These are phyloP conservation scores for Apogon talboti DNA, from an alignment of 2,797 vertebrate genomes.

Conservation along the genomic window DNA sequence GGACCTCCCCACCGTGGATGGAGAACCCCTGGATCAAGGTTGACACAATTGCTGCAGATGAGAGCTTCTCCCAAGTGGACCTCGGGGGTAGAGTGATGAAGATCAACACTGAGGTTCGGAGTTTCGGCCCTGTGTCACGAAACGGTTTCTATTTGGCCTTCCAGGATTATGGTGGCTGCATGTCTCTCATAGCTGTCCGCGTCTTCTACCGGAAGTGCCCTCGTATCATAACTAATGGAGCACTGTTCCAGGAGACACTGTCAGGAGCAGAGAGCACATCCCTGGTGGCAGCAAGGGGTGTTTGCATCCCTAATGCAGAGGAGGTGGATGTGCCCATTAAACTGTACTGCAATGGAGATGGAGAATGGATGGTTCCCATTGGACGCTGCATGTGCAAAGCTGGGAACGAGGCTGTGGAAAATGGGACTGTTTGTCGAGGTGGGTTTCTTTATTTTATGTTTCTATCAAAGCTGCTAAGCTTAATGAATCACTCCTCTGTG, in stretches of 20 bases:
- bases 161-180: constrained; percentile 98
- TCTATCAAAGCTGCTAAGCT: constrained; percentile 21
- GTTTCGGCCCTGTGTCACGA: constrained; percentile 95
- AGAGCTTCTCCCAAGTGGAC: constrained; percentile 99
- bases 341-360: constrained; percentile 97
- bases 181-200: constrained; percentile 95
- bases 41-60: constrained; percentile 96
- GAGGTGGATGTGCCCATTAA: constrained; percentile 99
- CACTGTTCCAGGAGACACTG: constrained; percentile 95
- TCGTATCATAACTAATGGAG: constrained; percentile 92
- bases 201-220: constrained; percentile 98
- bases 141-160: constrained; percentile 98
- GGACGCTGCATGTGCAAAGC: constrained; percentile 97
- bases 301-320: constrained; percentile 94
- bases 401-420: constrained; percentile 93
- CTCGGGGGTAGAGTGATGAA: constrained; percentile 97
- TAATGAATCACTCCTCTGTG: constrained; percentile 15
- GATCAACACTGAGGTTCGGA: constrained; percentile 97
- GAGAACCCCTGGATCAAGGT: constrained; percentile 99
- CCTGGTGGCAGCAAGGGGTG: constrained; percentile 92
- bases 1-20: constrained; percentile 95
- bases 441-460: constrained; percentile 51
- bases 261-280: constrained; percentile 98
- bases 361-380: constrained; percentile 98
- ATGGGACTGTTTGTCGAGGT: constrained; percentile 95